Evolutionary conservation across 2,888 invertebrate genomes (phyloP).

Genomic region (Drosophila niveifrons): DNA sequence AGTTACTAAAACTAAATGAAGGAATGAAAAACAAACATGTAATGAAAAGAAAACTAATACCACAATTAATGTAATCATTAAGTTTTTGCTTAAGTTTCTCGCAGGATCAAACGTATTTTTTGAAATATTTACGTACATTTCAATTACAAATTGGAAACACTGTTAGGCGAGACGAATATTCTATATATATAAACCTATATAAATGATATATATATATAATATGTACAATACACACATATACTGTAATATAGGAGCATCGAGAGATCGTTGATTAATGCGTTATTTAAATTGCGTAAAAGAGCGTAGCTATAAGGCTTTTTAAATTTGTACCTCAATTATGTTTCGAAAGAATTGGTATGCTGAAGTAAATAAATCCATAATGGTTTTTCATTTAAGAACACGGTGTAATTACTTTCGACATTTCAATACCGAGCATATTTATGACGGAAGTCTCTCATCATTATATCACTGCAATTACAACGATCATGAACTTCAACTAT

Average conservation of each 20-base stretch:
- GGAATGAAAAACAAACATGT: background rate
- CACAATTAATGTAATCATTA: constrained; percentile 40
- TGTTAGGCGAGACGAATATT: constrained; percentile 30
- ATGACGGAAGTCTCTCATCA: constrained; percentile 5
- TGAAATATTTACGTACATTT: constrained; percentile 64
- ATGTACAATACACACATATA: constrained; percentile 21
- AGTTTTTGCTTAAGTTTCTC: constrained; percentile 52
- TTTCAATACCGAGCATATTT: background rate
- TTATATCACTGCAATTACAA: constrained; percentile 2
- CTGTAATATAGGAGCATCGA: constrained; percentile 56
- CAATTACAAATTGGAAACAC: constrained; percentile 61
- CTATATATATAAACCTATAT: constrained; percentile 17
- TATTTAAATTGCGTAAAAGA: constrained; percentile 68
- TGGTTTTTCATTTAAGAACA: constrained; percentile 55
- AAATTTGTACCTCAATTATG: constrained; percentile 76
- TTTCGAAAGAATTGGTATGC: constrained; percentile 74
- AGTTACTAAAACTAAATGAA: constrained; percentile 18
- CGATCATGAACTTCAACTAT: constrained; percentile 21
- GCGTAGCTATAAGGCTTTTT: constrained; percentile 76
- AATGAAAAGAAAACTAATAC: constrained; percentile 15
- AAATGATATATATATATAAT: constrained; percentile 18
- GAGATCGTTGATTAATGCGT: constrained; percentile 69
- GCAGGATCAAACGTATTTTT: constrained; percentile 58
- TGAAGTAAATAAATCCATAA: constrained; percentile 73
- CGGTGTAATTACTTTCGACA: background rate